Base-by-base conservation (phyloP, 1,140 invertebrate genomes). In the Hypsibius dujardini region DNA sequence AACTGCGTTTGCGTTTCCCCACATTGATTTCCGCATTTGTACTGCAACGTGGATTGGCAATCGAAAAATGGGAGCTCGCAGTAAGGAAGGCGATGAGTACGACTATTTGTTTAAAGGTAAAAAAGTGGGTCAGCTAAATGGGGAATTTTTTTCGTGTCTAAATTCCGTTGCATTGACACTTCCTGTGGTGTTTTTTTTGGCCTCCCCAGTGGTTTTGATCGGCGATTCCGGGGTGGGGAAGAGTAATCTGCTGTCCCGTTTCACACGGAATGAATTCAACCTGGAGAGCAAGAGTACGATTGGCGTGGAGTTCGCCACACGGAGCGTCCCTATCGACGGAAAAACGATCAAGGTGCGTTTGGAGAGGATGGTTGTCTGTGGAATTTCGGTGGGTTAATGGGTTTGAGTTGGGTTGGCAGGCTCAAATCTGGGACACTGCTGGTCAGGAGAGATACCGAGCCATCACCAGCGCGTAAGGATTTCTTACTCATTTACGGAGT, bases 221-320 rank as follows among this genome's bases (percentile, higher is more conserved):
- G 96, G 96, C 76, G 96, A 99, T 80, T 98, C 94, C 72, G 96
- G 95, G 73, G 96, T 99, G 76, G 96, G 96, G 73, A 99, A 99
- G 85, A 95, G 91, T 86, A 99, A 98, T 85, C 85, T 99, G 71
- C 83, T 99, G 72, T 97, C 95, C 71, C 86, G 96, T 83, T 99
- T 99, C 82, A 99, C 96, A 81, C 88, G 96, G 81, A 99, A 99
- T 87, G 95, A 99, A 87, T 99, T 99, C 82, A 99, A 98, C 83
- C 85, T 99, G 82, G 96, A 99, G 84, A 97, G 93, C 76, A 99
- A 99, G 84, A 98, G 94, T 74, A 99, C 96, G 74, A 99, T 99
- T 84, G 96, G 96, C 73, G 96, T 99, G 74, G 96, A 99, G 83
- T 99, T 99, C 85, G 96, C 96, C 71, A 99, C 96, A 73, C 85